These are phyloP conservation scores for Caenorhabditis sp. DNA, from an alignment of 2,888 invertebrate species.

Conservation along the genomic window DNA sequence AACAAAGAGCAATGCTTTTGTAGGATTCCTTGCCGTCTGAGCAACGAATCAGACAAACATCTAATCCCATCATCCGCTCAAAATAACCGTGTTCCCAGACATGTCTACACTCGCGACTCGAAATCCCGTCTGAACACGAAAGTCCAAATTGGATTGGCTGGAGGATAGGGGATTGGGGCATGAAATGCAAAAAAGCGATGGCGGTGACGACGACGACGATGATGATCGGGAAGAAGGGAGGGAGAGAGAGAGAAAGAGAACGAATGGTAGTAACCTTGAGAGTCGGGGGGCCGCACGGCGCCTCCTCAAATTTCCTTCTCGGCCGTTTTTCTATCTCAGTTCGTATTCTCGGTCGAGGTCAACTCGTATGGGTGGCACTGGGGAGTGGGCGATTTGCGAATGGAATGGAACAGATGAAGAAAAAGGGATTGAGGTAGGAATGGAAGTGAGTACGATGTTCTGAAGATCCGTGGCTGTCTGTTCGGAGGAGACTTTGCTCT, in stretches of 20 bases:
- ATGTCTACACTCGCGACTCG: no score
- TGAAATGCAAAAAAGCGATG: slow-evolving; percentile 3
- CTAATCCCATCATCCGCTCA: no score
- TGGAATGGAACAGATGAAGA: not conserved
- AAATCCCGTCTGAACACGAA: no score
- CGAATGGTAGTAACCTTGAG: slow-evolving; percentile 52
- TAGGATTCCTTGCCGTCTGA: no score
- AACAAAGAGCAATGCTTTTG: not conserved
- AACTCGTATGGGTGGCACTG: slow-evolving; percentile 51
- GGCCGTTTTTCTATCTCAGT: slow-evolving; percentile 41
- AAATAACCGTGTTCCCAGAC: no score
- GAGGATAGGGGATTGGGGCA: not conserved
- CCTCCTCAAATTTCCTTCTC: slow-evolving; percentile 28
- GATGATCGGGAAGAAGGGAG: slow-evolving; percentile 19
- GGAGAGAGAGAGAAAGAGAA: slow-evolving; percentile 2
- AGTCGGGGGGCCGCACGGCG: slow-evolving; percentile 25
- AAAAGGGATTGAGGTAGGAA: not conserved
- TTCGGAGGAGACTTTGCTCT: no score
- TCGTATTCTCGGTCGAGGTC: slow-evolving; percentile 58
- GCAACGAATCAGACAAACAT: no score
- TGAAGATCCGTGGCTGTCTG: no score
- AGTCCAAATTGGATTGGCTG: slow-evolving; percentile 5
- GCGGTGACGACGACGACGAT: slow-evolving; percentile 10
- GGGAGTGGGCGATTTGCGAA: slow-evolving; percentile 1
- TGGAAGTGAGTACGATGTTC: no score